Base-by-base conservation (phyloP, 2,797 vertebrate genomes). In the Parotocinclus haroldoi region DNA sequence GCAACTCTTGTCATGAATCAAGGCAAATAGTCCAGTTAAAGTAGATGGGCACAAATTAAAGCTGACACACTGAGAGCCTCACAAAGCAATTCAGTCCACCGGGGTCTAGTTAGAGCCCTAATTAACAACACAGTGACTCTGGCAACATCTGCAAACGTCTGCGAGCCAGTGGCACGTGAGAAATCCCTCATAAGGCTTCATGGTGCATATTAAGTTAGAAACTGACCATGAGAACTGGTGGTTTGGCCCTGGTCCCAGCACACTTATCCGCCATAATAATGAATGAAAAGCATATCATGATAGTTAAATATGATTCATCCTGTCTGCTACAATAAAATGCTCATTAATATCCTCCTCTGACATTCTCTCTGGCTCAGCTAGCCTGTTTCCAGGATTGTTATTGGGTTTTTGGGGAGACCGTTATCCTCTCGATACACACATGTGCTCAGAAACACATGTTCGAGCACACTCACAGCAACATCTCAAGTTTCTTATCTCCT, bases 271-370 rank as follows among this genome's bases (percentile, higher is more conserved):
- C 52, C 67, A 70, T 66, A 69, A 72, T 79, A 76, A 76, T 72
- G 73, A 76, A 79, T 74, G 76, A 79, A 76, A 68, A 77, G 74
- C 59, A 10, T 66, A 77, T 78, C 74, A 73, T 79, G 73, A 66
- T 53, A 72, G 63, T 73, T 59, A 78, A 82, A 78, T 70, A 67
- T 55, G 60, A 63, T 75, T 78, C 71, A 72, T 76, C 69, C 77
- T 64, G 68, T 71, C 60, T 53, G 49, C 56, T 73, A 56, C 67
- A 49, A 54, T 74, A 60, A 77, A 77, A 77, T 39, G 51, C 66
- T 58, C 48, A 60, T 74, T 80, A 62, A 72, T 77, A 76, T 76
- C 72, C 74, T 74, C 53, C 61, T 52, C 54, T 56, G 76, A 73
- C 69, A 60, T 59, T 59, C 59, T 67, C 64, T 56, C 53, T 27